Percentiles rank a stretch among this genome's conserved stretches.
phyloP scores from a whole-genome alignment of 2,888 invertebrate species.

The Drosophila siamana region DNA sequence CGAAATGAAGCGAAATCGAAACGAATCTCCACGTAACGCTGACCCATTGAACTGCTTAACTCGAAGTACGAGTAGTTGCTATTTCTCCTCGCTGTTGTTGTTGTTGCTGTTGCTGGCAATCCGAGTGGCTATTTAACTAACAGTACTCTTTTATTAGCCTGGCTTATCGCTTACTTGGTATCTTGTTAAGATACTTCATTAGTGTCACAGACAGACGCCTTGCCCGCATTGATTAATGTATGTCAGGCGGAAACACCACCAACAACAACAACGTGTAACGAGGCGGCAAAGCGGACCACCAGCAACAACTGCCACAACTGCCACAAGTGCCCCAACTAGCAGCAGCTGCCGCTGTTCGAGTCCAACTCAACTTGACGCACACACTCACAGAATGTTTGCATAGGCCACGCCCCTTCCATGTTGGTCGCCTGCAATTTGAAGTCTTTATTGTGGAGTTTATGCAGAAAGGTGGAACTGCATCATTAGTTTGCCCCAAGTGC shows the following conservation, averaged over 20 bases:
- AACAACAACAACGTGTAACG: constrained; percentile 48
- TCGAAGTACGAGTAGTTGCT: constrained; percentile 33
- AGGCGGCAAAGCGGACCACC: constrained; percentile 49
- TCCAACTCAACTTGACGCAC: constrained; percentile 56
- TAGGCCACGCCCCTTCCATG: constrained; percentile 72
- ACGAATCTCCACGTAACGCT: constrained; percentile 46
- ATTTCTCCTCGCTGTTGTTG: constrained; percentile 29
- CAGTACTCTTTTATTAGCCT: constrained; percentile 27
- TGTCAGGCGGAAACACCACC: constrained; percentile 56
- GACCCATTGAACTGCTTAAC: constrained; percentile 71
- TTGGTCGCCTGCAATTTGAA: constrained; percentile 69
- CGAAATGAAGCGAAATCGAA: constrained; percentile 39
- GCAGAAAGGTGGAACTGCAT: constrained; percentile 66
- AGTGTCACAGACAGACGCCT: constrained; percentile 68
- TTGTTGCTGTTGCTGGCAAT: constrained; percentile 6
- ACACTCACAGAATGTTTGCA: constrained; percentile 54
- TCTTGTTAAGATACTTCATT: constrained; percentile 78
- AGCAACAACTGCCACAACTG: constrained; percentile 17
- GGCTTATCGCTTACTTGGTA: constrained; percentile 55
- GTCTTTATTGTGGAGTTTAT: constrained; percentile 72
- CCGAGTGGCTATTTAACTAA: constrained; percentile 35
- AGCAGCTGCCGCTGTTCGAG: constrained; percentile 9
- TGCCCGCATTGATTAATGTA: constrained; percentile 69
- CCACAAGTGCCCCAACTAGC: not conserved
- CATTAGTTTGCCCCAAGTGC: constrained; percentile 44